A percentile compares a stretch with the other conserved stretches of the same genome.
phyloP scores from a whole-genome alignment of 2,888 invertebrate genomes.

The Dryomyza anilis region DNA sequence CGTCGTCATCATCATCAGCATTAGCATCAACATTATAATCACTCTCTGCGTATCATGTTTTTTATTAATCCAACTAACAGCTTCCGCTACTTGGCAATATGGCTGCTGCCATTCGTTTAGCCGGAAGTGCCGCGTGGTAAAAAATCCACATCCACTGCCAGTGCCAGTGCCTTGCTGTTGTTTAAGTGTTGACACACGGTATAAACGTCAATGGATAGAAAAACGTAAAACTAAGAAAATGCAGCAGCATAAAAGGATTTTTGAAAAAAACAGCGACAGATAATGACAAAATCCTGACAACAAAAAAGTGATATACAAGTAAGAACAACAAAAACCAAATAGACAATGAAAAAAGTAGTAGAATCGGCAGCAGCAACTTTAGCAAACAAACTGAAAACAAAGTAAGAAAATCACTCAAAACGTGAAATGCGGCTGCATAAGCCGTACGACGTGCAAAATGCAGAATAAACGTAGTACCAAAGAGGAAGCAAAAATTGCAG shows the following conservation, averaged over 20 bases:
- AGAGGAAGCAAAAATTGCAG: no score
- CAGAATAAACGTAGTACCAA: not conserved
- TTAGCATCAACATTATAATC: no score
- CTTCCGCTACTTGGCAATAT: constrained; percentile 11
- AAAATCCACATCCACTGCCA: not conserved
- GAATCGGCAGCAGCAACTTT: not conserved
- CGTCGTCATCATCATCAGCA: no score
- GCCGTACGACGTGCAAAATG: not conserved
- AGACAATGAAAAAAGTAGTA: not conserved
- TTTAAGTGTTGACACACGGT: constrained; percentile 17
- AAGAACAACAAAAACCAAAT: not conserved
- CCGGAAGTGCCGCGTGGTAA: constrained; percentile 1
- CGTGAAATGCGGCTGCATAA: constrained; percentile 18
- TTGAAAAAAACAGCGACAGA: constrained; percentile 6
- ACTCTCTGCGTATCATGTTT: not conserved
- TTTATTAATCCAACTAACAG: constrained; percentile 14
- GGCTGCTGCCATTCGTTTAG: constrained; percentile 4
- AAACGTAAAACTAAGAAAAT: not conserved
- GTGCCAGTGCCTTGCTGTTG: not conserved
- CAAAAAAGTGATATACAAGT: not conserved
- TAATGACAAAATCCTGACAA: constrained; percentile 13
- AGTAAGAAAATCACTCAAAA: constrained; percentile 7
- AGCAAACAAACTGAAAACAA: not conserved
- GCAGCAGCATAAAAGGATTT: not conserved
- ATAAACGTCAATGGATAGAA: constrained; percentile 16